phyloP scores from a whole-genome alignment of 2,113 vertebrate species.

The Sander lucioperca region DNA sequence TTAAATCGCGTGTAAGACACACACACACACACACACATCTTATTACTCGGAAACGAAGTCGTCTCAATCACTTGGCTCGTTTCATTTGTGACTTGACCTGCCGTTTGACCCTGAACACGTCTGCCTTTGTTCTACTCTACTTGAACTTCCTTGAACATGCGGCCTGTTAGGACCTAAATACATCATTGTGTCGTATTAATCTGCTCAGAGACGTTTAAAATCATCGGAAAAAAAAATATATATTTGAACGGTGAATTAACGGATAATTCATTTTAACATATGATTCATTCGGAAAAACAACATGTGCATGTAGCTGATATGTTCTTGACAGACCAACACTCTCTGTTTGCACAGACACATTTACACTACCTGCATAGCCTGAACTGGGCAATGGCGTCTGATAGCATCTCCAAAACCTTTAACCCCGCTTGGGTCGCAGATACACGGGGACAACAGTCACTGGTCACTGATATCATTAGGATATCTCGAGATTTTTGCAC shows the following conservation, averaged over 20 bases:
- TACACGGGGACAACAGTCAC: background rate
- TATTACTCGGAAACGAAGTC: background rate
- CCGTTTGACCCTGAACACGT: conserved; percentile 16
- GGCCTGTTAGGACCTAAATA: background rate
- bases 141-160: background rate
- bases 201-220: background rate
- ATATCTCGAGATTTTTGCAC: background rate
- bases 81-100: background rate
- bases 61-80: background rate
- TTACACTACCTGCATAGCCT: background rate
- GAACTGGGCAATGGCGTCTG: background rate
- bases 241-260: background rate
- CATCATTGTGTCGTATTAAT: background rate
- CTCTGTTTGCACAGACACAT: background rate
- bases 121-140: no score
- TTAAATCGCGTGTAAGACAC: background rate
- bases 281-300: no score
- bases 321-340: background rate
- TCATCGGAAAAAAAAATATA: background rate
- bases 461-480: background rate
- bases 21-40: background rate
- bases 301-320: background rate
- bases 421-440: background rate
- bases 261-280: background rate
- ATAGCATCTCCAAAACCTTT: conserved; percentile 1